Percentiles rank a stretch among this genome's conserved stretches.
phyloP scores from a whole-genome alignment of 2,888 invertebrate species.

The Hetaerina titia region DNA sequence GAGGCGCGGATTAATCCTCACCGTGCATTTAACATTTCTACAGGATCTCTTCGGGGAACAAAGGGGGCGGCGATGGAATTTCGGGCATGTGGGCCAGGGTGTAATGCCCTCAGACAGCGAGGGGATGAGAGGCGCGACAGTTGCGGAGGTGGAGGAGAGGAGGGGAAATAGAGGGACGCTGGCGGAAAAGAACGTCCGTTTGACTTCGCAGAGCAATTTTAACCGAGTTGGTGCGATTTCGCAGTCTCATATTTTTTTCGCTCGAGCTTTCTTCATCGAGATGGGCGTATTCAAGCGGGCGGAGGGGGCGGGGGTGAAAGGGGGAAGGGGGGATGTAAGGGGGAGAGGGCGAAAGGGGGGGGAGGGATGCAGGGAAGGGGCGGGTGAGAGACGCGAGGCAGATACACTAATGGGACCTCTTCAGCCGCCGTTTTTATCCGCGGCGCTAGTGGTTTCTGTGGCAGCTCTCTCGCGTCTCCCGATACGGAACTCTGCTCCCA shows the following conservation, averaged over 20 bases:
- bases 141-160: neutral
- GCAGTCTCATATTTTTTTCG: neutral
- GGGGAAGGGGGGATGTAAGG: neutral
- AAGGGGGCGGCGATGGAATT: neutral
- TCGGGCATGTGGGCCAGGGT: slow-evolving; percentile 10
- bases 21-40: slow-evolving; percentile 17
- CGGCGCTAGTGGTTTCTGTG: slow-evolving; percentile 23
- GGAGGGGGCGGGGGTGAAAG: neutral
- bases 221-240: slow-evolving; percentile 17
- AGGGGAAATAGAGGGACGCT: neutral
- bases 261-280: slow-evolving; percentile 8
- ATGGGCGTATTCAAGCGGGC: neutral
- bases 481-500: neutral
- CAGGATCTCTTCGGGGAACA: neutral
- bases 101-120: neutral
- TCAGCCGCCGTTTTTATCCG: neutral
- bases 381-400: neutral
- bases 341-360: neutral
- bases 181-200: neutral
- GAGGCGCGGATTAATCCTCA: slow-evolving; percentile 1
- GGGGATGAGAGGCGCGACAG: neutral
- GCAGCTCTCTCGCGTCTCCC: neutral
- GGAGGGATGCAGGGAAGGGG: neutral
- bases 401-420: slow-evolving; percentile 1
- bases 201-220: neutral